These are phyloP conservation scores for Steatocranus sp. DNA, from an alignment of 2,797 vertebrate species.

Conservation along the genomic window DNA sequence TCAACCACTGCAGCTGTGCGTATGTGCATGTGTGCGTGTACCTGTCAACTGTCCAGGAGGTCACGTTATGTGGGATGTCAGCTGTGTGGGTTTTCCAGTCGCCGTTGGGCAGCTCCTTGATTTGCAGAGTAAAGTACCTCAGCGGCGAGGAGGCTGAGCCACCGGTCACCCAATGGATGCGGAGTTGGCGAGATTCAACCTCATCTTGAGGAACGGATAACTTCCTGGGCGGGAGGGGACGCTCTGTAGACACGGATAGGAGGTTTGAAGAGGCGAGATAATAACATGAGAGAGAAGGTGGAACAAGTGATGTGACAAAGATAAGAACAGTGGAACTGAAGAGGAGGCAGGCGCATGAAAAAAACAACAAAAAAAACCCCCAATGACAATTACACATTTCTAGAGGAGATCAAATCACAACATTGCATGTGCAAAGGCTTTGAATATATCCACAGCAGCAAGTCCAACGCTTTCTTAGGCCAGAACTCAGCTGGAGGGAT, in stretches of 20 bases:
- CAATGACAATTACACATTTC: not conserved
- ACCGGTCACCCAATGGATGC: conserved; percentile 84
- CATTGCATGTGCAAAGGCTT: not conserved
- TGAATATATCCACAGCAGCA: not conserved
- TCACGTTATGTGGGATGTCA: conserved; percentile 84
- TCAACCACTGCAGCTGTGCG: not conserved
- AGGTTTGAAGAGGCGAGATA: not conserved
- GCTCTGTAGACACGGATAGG: conserved; percentile 69
- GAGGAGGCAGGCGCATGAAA: not conserved
- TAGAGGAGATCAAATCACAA: not conserved
- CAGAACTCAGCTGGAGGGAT: not conserved
- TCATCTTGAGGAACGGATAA: conserved; percentile 81
- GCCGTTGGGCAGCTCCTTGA: conserved; percentile 79
- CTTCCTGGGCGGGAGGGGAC: conserved; percentile 86
- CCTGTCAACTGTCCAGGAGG: conserved; percentile 82
- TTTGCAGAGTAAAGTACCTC: conserved; percentile 88
- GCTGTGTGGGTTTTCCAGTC: conserved; percentile 84
- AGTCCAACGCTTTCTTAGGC: not conserved
- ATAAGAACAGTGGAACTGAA: not conserved
- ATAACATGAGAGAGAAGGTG: not conserved
- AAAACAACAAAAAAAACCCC: not conserved
- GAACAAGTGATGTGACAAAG: not conserved
- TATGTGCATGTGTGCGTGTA: conserved; percentile 37
- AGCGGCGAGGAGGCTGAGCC: conserved; percentile 87
- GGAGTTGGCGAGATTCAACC: conserved; percentile 82